Conservation (phyloP, 2,797 vertebrate species). For the Bryconaethiops microstoma region DNA sequence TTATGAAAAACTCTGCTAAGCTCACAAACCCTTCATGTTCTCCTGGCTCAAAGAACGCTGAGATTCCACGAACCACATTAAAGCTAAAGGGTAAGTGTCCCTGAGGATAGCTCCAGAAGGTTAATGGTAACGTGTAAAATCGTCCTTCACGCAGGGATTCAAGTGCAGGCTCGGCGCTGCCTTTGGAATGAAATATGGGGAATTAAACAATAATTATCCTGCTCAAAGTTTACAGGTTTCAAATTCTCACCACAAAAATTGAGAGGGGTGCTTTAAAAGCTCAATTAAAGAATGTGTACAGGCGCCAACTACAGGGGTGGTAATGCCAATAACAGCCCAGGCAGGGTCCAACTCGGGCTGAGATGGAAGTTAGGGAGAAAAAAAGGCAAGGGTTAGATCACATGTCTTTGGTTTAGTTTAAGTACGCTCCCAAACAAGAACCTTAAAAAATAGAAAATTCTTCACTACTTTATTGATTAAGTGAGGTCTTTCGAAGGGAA, state of each 20-base stretch:
- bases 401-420: conserved; percentile 20
- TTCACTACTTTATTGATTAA: conserved; percentile 20
- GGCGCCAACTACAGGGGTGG: conserved; percentile 52
- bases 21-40: conserved; percentile 39
- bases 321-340: conserved; percentile 44
- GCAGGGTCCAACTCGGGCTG: conserved; percentile 48
- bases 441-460: conserved; percentile 25
- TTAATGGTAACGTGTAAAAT: conserved; percentile 51
- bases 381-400: conserved; percentile 34
- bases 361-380: conserved; percentile 13
- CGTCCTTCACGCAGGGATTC: conserved; percentile 34
- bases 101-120: conserved; percentile 35
- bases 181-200: conserved; percentile 39
- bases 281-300: conserved; percentile 45
- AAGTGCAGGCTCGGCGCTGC: conserved; percentile 29
- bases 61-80: conserved; percentile 43
- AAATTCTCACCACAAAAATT: conserved; percentile 48
- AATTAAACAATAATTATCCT: conserved; percentile 49
- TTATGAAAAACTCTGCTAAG: conserved; percentile 26
- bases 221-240: conserved; percentile 45
- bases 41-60: conserved; percentile 34
- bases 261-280: conserved; percentile 37
- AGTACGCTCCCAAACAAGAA: conserved; percentile 23
- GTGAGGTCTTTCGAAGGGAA: conserved; percentile 1
- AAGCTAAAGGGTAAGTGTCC: conserved; percentile 40